Evolutionary conservation across 2,797 vertebrate genomes (phyloP).

Genomic region (Synanceia verrucosa): DNA sequence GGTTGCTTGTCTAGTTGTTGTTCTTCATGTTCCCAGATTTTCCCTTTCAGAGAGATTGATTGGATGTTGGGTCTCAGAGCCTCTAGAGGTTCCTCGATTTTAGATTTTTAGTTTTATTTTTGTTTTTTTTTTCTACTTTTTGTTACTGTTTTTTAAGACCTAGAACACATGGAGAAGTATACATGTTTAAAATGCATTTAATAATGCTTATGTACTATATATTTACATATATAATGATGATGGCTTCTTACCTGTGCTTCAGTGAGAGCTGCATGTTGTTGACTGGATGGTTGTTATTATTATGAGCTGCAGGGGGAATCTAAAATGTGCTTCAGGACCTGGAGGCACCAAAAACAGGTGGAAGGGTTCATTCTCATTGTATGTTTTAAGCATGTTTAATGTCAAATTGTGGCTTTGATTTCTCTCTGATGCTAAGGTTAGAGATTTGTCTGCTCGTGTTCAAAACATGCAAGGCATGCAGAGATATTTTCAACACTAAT

Average conservation of each 20-base stretch:
- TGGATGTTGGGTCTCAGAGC: background rate
- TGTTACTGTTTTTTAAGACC: slow-evolving; percentile 42
- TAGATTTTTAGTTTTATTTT: background rate
- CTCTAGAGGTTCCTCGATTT: slow-evolving; percentile 16
- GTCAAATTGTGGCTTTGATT: slow-evolving; percentile 33
- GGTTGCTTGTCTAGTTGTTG: slow-evolving; percentile 1
- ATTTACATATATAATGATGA: slow-evolving; percentile 12
- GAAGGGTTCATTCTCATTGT: slow-evolving; percentile 32
- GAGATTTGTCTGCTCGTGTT: slow-evolving; percentile 30
- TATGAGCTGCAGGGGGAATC: slow-evolving; percentile 27
- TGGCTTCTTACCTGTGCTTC: slow-evolving; percentile 46
- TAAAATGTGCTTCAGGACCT: slow-evolving; percentile 19
- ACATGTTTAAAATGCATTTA: slow-evolving; percentile 60
- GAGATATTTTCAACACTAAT: slow-evolving; percentile 20
- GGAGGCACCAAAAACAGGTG: background rate
- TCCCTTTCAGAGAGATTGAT: background rate
- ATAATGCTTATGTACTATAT: slow-evolving; percentile 37
- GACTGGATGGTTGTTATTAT: slow-evolving; percentile 43
- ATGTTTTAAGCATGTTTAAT: slow-evolving; percentile 55
- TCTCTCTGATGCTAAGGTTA: slow-evolving; percentile 16
- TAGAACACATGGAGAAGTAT: slow-evolving; percentile 22
- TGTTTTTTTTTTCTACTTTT: background rate
- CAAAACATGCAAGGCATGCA: slow-evolving; percentile 35
- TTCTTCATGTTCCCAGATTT: background rate
- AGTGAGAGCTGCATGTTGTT: slow-evolving; percentile 57